phyloP scores from a whole-genome alignment of 2,888 invertebrate genomes.

The Eucriotettix oculatus region DNA sequence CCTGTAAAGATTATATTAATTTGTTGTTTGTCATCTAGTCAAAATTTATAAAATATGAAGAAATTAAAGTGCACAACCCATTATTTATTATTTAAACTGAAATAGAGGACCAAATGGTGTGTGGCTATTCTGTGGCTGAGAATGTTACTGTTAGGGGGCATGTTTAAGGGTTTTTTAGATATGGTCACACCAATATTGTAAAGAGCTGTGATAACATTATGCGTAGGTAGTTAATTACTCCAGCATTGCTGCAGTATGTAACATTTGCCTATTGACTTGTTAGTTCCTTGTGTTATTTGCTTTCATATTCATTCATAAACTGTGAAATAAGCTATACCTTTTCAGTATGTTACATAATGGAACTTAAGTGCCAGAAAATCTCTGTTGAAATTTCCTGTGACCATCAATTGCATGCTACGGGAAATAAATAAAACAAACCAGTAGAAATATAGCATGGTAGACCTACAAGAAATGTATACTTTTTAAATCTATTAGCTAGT shows the following conservation, averaged over 20 bases:
- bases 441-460: constrained; percentile 13
- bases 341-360: constrained; percentile 1
- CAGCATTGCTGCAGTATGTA: background rate
- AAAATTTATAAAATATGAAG: constrained; percentile 6
- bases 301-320: background rate
- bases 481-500: constrained; percentile 11
- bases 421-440: constrained; percentile 3
- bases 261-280: background rate
- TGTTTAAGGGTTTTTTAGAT: background rate
- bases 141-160: constrained; percentile 2
- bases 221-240: background rate
- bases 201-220: constrained; percentile 9
- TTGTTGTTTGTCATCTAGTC: constrained; percentile 8
- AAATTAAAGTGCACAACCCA: background rate
- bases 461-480: constrained; percentile 11
- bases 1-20: too few relatives aligned
- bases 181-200: constrained; percentile 5
- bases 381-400: constrained; percentile 6
- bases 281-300: constrained; percentile 4
- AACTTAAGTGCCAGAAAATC: constrained; percentile 2
- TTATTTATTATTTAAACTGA: background rate
- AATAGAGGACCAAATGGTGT: background rate
- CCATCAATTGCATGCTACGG: constrained; percentile 8
- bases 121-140: background rate
- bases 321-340: background rate